Base-by-base conservation (phyloP, 2,797 vertebrate genomes). In the Valencia hispanica region DNA sequence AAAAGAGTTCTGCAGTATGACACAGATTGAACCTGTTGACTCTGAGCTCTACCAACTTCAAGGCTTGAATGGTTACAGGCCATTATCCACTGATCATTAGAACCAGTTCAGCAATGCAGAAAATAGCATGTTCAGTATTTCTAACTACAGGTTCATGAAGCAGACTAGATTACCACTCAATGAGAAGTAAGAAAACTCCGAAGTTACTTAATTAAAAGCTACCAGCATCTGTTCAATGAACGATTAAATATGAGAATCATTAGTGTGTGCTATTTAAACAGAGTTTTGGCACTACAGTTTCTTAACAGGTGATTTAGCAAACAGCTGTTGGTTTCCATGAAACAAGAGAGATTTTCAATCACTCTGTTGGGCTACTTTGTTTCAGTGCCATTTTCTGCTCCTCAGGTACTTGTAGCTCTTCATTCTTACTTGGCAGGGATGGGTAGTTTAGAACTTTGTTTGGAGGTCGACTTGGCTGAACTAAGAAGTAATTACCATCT, bases 281-380 rank as follows among this genome's bases (percentile, higher is more conserved):
- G 79, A 85, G 78, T 91, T 91, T 87, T 89, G 88, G 89, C 81
- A 81, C 83, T 87, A 86, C 85, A 82, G 85, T 84, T 94, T 92
- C 86, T 87, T 88, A 93, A 94, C 90, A 95, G 92, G 93, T 94
- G 91, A 94, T 93, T 94, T 92, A 92, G 76, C 94, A 92, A 94
- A 90, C 94, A 95, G 92, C 91, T 94, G 93, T 79, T 91, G 85
- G 30, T 86, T 88, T 88, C 84, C 89, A 71, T 90, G 70, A 86
- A 87, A 88, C 79, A 84, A 82, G 78, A 53, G 55, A 78, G 41
- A 63, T 71, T 79, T 83, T 89, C 74, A 57, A 75, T 83, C 65
- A 22, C 59, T 84, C 72, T 87, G 86, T 84, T 79, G 85, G 87
- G 80, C 53, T 78, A 78, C 86, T 92, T 87, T 90, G 85, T 91